Evolutionary conservation across 2,113 vertebrate genomes (phyloP).

Genomic region (Acanthisitta chloris): DNA sequence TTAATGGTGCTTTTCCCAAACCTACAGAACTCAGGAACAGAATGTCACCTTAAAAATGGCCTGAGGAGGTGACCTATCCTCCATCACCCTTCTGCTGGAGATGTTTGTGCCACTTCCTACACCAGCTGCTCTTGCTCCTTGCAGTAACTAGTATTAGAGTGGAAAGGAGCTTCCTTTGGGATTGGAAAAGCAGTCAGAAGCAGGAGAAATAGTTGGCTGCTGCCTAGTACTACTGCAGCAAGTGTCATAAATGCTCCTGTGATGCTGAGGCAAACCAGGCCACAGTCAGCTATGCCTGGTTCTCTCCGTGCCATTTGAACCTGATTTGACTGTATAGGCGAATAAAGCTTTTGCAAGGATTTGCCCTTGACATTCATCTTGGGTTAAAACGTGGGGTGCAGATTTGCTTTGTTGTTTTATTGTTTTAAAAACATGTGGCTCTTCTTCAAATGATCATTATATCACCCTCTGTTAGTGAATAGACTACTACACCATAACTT

Average conservation of each 20-base stretch:
- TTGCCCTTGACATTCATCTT: not conserved
- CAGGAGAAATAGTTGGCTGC: not conserved
- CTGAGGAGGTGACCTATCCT: not conserved
- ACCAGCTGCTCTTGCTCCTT: not conserved
- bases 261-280: not conserved
- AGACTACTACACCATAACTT: not conserved
- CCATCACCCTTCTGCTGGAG: not conserved
- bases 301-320: not conserved
- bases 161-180: not conserved
- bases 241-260: not conserved
- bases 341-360: not conserved
- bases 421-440: not conserved
- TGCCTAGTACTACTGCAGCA: not conserved
- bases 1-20: not conserved
- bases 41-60: not conserved
- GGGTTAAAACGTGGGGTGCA: not conserved
- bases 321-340: not conserved
- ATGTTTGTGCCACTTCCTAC: not conserved
- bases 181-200: not conserved
- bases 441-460: not conserved
- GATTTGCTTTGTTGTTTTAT: not conserved
- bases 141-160: not conserved
- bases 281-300: not conserved
- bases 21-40: not conserved
- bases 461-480: not conserved